phyloP scores from a whole-genome alignment of 35 echinoderm and acorn worm genomes.

The Anneissia japonica region DNA sequence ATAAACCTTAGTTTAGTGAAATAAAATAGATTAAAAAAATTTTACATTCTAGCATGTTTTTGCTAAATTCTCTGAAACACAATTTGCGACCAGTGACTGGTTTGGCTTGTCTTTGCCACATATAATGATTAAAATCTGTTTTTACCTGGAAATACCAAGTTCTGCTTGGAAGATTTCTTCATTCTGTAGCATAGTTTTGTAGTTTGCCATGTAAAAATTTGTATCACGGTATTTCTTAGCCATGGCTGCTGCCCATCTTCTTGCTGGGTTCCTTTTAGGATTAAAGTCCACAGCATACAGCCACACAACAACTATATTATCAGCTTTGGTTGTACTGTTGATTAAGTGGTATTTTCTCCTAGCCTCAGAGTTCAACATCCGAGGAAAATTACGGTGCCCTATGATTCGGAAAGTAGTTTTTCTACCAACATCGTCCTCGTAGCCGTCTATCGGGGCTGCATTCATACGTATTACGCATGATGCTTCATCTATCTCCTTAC shows the following conservation, averaged over 20 bases:
- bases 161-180: not conserved
- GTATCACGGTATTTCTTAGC: not conserved
- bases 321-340: conserved; percentile 46
- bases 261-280: not conserved
- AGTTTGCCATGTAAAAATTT: not conserved
- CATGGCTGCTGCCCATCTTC: not conserved
- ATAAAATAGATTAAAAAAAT: too few relatives aligned
- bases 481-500: conserved; percentile 73
- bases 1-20: too few relatives aligned
- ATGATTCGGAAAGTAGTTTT: conserved; percentile 79
- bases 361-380: conserved; percentile 50
- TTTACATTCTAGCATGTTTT: too few relatives aligned
- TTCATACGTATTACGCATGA: conserved; percentile 96
- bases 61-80: too few relatives aligned
- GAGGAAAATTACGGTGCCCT: conserved; percentile 73
- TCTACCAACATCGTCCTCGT: conserved; percentile 63
- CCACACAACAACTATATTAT: conserved; percentile 54
- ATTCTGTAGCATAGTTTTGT: not conserved
- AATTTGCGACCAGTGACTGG: too few relatives aligned
- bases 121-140: too few relatives aligned
- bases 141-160: not conserved
- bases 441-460: conserved; percentile 55
- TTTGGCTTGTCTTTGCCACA: too few relatives aligned
- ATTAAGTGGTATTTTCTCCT: conserved; percentile 42
- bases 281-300: conserved; percentile 54